Evolutionary conservation across 2,113 vertebrate species (phyloP), one percentile per base, ranked within the genome.

Genomic region (Poecile atricapillus): DNA sequence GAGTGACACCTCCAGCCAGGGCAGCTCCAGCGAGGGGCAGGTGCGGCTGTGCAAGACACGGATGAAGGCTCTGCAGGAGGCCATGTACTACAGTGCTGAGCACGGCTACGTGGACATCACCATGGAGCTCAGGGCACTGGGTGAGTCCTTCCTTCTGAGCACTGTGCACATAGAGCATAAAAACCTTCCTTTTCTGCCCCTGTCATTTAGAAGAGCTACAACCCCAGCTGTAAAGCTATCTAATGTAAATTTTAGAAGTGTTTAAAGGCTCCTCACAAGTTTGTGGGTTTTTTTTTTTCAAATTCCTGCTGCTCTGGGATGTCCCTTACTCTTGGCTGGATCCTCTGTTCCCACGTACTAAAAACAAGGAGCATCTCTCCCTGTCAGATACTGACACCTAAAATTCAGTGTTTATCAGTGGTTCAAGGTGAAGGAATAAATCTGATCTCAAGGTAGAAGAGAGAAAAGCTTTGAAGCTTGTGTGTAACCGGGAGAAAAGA

Each of bases 61-160:
- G 71, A 99, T 98, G 93, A 99, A 99, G 97, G 99, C 99, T 20
- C 97, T 99, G 95, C 99, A 99, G 94, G 99, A 99, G 93, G 99
- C 99, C 83, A 99, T 98, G 97, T 99, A 99, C 95, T 99, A 99
- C 98, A 99, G 99, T 2, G 98, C 99, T 0, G 99, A 99, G 96
- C 99, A 99, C 0, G 98, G 99, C 84, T 99, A 99, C 17, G 98
- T 99, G 71, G 99, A 99, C 64, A 99, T 99, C 97, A 99, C 99
- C 97, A 98, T 99, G 99, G 99, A 99, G 98, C 98, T 99, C 49
- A 96, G 98, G 90, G 98, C 98, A 0, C 97, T 99, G 18, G 99
- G 99, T 99, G 97, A 96, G 97, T 22, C 20, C 20, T 22, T 49
- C 55, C 3, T 10, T 15, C 68, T 33, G 7, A 46, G 21, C 68